These are phyloP conservation scores for Tenthredo amoena DNA, from an alignment of 2,888 invertebrate species.

Conservation along the genomic window DNA sequence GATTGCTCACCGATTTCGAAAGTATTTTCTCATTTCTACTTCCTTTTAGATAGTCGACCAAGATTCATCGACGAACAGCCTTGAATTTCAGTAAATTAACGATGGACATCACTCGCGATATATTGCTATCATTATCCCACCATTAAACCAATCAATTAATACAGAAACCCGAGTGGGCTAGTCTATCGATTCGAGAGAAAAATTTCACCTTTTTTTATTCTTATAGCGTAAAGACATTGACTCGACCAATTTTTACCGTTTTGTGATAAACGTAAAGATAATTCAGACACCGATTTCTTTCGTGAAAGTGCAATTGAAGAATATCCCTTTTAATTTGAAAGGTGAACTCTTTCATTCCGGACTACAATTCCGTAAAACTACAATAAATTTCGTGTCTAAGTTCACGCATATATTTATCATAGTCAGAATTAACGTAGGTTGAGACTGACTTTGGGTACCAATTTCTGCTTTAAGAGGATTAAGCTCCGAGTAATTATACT, in stretches of 20 bases:
- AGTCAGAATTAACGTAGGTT: background rate
- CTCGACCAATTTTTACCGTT: background rate
- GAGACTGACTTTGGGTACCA: background rate
- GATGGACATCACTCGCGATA: background rate
- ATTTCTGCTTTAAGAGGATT: conserved; percentile 1
- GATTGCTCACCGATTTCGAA: background rate
- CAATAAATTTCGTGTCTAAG: background rate
- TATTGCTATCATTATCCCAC: conserved; percentile 8
- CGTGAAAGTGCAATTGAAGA: background rate
- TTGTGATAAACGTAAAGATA: too few species aligned
- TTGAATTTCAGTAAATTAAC: background rate
- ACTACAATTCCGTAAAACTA: background rate
- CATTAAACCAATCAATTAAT: background rate
- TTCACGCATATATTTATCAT: background rate
- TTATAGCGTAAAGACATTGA: background rate
- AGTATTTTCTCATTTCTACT: background rate
- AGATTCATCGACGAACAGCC: background rate
- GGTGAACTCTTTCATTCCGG: background rate
- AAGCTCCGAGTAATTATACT: background rate
- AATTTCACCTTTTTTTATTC: background rate
- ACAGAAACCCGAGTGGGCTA: background rate
- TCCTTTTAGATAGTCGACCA: background rate
- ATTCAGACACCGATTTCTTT: background rate
- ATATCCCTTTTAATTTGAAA: background rate
- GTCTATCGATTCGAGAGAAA: background rate